phyloP scores from a whole-genome alignment of 1,140 invertebrate genomes.

The Drosophila truncata region DNA sequence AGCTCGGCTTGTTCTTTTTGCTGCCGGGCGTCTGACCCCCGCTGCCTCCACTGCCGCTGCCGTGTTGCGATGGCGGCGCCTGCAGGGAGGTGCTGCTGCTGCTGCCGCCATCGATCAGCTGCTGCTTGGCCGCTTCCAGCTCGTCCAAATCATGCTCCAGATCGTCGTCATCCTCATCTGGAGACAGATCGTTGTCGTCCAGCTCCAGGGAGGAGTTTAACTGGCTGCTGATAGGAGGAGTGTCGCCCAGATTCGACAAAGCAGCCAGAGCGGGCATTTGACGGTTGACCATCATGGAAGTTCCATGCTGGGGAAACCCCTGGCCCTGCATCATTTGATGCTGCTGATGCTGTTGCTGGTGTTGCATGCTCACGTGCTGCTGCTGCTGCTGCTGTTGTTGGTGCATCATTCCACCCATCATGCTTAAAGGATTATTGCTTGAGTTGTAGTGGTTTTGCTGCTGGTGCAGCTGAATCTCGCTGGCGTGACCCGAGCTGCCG shows the following conservation, averaged over 20 bases:
- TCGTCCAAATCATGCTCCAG: constrained; percentile 76
- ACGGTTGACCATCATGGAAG: constrained; percentile 46
- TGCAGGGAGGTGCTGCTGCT: constrained; percentile 81
- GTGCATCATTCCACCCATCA: constrained; percentile 81
- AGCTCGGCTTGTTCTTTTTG: constrained; percentile 82
- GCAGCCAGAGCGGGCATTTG: constrained; percentile 45
- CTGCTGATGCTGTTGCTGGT: constrained; percentile 35
- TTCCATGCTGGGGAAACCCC: constrained; percentile 54
- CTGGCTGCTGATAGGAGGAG: constrained; percentile 33
- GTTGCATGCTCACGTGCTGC: constrained; percentile 49
- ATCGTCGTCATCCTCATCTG: constrained; percentile 80
- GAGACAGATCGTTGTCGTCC: constrained; percentile 79
- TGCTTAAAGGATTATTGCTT: constrained; percentile 72
- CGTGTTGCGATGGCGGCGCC: constrained; percentile 68
- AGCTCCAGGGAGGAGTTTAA: constrained; percentile 72
- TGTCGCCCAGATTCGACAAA: constrained; percentile 47
- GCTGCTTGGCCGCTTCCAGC: constrained; percentile 79
- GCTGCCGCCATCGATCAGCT: constrained; percentile 81
- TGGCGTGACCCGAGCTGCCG: constrained; percentile 37
- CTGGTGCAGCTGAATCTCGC: constrained; percentile 65
- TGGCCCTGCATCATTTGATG: constrained; percentile 37
- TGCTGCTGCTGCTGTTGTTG: constrained; percentile 61
- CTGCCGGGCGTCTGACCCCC: constrained; percentile 55
- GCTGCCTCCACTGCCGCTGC: constrained; percentile 36
- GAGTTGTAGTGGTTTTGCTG: constrained; percentile 71